Evolutionary conservation across 2,797 vertebrate genomes (phyloP).

Genomic region (Sebastes cheni): DNA sequence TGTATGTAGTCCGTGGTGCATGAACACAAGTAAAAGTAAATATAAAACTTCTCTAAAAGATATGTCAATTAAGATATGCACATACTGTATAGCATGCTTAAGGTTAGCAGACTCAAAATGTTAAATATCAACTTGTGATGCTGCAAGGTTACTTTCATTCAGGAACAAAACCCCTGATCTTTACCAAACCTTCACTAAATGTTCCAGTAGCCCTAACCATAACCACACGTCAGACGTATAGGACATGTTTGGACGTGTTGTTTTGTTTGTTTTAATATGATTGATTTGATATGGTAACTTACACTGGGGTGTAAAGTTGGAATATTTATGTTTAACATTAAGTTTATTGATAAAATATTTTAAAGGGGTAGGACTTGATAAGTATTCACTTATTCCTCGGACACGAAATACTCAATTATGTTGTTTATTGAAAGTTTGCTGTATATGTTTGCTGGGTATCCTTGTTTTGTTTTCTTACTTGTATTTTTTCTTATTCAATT

Average conservation of each 20-base stretch:
- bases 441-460: not conserved
- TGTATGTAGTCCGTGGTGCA: too few species aligned
- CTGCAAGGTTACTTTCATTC: not conserved
- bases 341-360: not conserved
- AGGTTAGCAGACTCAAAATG: not conserved
- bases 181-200: not conserved
- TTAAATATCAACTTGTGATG: not conserved
- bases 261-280: not conserved
- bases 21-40: not conserved
- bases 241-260: not conserved
- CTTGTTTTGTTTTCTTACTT: not conserved
- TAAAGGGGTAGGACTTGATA: not conserved
- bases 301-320: too few species aligned
- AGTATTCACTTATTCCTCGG: not conserved
- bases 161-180: too few species aligned
- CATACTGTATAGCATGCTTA: not conserved
- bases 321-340: not conserved
- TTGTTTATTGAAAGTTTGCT: not conserved
- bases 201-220: not conserved
- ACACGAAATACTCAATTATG: not conserved
- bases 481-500: too few species aligned
- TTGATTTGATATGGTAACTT: too few species aligned
- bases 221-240: too few species aligned
- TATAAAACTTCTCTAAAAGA: not conserved
- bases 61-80: not conserved